Conservation (phyloP, 2,113 vertebrate species). For the Paedocypris sp. region DNA sequence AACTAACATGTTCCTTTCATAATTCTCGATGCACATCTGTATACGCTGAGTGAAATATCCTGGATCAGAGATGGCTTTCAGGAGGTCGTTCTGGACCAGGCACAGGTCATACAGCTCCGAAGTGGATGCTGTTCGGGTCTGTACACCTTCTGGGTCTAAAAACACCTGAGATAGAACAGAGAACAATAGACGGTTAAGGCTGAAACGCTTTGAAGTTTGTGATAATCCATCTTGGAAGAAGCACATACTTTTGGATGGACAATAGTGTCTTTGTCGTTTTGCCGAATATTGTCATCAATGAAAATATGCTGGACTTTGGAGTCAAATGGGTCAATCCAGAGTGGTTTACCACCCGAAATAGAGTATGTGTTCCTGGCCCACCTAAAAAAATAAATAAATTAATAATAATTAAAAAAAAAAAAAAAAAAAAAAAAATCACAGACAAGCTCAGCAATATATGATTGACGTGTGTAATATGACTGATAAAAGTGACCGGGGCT, state of each 20-base stretch:
- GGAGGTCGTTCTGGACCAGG: conserved; percentile 75
- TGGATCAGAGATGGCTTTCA: conserved; percentile 69
- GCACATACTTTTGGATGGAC: conserved; percentile 68
- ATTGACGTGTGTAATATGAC: no score
- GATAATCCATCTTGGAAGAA: no score
- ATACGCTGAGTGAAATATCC: conserved; percentile 70
- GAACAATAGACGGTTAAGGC: not conserved
- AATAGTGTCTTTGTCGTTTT: conserved; percentile 68
- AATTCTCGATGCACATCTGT: conserved; percentile 71
- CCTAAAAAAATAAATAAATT: conserved; percentile 47
- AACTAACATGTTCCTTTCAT: conserved; percentile 66
- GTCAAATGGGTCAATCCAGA: conserved; percentile 80
- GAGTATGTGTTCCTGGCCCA: conserved; percentile 69
- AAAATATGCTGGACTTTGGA: conserved; percentile 72
- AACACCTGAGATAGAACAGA: conserved; percentile 61
- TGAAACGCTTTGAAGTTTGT: no score
- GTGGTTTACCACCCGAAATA: conserved; percentile 70
- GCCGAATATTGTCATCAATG: conserved; percentile 81
- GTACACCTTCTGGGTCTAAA: conserved; percentile 35
- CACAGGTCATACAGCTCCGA: conserved; percentile 69
- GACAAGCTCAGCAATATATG: no score
- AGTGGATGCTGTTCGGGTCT: conserved; percentile 49
- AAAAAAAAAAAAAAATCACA: not conserved
- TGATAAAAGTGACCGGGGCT: no score
- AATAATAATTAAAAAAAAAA: not conserved